Evolutionary conservation across 2,888 invertebrate species (phyloP).

Genomic region (Luffia ferchaultella): DNA sequence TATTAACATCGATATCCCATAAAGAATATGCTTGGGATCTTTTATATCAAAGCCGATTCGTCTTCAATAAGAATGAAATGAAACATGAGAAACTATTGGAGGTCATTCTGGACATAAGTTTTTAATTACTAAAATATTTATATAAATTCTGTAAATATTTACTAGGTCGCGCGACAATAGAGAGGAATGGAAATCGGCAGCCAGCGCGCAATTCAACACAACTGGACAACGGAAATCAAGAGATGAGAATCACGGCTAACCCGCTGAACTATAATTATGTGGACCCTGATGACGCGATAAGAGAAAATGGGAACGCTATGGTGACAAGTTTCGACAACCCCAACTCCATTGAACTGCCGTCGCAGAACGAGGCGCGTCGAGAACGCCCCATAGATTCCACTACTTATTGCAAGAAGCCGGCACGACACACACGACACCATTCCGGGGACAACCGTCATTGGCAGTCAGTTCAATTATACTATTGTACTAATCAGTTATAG

Average conservation of each 20-base stretch:
- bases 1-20: too few species aligned
- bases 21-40: too few species aligned
- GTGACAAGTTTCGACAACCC: slow-evolving; percentile 80
- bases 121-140: too few species aligned
- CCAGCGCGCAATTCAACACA: slow-evolving; percentile 42
- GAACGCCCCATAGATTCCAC: slow-evolving; percentile 67
- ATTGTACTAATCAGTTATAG: too few species aligned
- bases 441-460: slow-evolving; percentile 49
- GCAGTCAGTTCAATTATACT: slow-evolving; percentile 53
- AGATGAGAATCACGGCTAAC: slow-evolving; percentile 82
- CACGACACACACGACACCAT: slow-evolving; percentile 37
- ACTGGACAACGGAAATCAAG: slow-evolving; percentile 40
- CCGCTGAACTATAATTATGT: slow-evolving; percentile 77
- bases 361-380: slow-evolving; percentile 37
- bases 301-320: slow-evolving; percentile 56
- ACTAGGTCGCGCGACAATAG: slow-evolving; percentile 68
- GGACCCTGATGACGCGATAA: slow-evolving; percentile 70
- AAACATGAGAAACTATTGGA: too few species aligned
- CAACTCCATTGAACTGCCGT: slow-evolving; percentile 74
- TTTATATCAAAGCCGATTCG: too few species aligned
- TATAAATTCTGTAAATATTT: too few species aligned
- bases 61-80: too few species aligned
- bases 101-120: too few species aligned
- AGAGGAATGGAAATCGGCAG: slow-evolving; percentile 58
- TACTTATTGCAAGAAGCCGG: slow-evolving; percentile 75